phyloP scores from a whole-genome alignment of 2,113 vertebrate genomes.

The Hypocryptadius cinnamomeus region DNA sequence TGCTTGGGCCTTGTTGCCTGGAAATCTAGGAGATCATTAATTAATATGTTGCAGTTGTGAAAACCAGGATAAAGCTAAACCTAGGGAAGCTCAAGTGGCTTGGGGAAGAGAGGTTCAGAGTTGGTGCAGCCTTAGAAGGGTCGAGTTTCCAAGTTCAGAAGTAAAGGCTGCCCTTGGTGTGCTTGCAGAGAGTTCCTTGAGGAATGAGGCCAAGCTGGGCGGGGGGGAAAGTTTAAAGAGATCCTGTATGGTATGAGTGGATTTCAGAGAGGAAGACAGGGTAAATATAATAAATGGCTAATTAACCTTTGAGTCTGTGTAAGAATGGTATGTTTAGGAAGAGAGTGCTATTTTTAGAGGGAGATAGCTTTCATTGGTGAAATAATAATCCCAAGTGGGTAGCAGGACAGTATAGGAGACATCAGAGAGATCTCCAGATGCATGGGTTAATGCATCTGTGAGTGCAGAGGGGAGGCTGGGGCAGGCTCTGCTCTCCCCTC shows the following conservation, averaged over 20 bases:
- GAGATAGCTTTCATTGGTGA: background rate
- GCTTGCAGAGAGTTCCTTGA: background rate
- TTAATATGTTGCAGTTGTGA: background rate
- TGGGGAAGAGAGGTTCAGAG: background rate
- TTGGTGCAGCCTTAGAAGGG: background rate
- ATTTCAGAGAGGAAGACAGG: background rate
- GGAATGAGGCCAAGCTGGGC: background rate
- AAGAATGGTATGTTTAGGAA: background rate
- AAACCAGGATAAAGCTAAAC: background rate
- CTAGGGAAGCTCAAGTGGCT: background rate
- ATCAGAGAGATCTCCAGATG: background rate
- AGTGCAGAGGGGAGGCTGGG: background rate
- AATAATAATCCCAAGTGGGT: background rate
- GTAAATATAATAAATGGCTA: background rate
- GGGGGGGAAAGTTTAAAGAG: background rate
- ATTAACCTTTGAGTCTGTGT: background rate
- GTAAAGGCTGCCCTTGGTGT: background rate
- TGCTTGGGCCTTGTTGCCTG: background rate
- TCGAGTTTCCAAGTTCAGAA: background rate
- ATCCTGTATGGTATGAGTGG: background rate
- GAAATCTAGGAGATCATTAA: background rate
- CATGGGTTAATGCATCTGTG: accelerated
- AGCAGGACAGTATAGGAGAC: background rate
- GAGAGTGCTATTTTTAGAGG: background rate
- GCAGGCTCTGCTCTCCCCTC: background rate